phyloP scores from a whole-genome alignment of 1,140 invertebrate genomes.

The Nasonia longicornis region DNA sequence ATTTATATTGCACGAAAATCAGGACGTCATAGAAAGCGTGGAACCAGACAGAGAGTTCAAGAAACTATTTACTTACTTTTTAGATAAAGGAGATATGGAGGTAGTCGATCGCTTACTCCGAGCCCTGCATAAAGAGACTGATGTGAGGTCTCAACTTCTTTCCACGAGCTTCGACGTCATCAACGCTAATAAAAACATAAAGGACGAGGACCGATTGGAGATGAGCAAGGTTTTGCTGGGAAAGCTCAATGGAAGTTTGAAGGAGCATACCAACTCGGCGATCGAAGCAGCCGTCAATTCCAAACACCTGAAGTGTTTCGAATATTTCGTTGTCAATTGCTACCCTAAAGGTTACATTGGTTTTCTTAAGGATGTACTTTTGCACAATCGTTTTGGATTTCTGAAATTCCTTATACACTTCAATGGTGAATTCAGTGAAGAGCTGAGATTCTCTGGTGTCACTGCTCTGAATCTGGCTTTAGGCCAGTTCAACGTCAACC shows the following conservation, averaged over 20 bases:
- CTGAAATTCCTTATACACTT: neutral
- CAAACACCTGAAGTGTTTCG: neutral
- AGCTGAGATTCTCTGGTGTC: neutral
- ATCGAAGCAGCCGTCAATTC: neutral
- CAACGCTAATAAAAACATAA: neutral
- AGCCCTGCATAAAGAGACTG: neutral
- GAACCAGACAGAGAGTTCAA: neutral
- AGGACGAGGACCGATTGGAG: neutral
- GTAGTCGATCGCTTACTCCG: neutral
- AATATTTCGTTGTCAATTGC: neutral
- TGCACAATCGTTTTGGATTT: neutral
- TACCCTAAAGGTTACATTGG: neutral
- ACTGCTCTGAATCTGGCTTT: neutral
- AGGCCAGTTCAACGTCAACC: neutral
- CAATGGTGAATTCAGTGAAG: too few species aligned
- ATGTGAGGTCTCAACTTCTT: neutral
- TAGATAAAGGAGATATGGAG: neutral
- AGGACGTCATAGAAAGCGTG: neutral
- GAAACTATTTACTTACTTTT: neutral
- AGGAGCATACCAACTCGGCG: neutral
- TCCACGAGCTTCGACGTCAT: neutral
- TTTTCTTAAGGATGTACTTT: neutral
- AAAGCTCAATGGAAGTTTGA: neutral
- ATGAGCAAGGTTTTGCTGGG: neutral
- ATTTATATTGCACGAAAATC: neutral